These are phyloP conservation scores for Triplophysa yarkandensis DNA, from an alignment of 2,797 vertebrate species.

Conservation along the genomic window DNA sequence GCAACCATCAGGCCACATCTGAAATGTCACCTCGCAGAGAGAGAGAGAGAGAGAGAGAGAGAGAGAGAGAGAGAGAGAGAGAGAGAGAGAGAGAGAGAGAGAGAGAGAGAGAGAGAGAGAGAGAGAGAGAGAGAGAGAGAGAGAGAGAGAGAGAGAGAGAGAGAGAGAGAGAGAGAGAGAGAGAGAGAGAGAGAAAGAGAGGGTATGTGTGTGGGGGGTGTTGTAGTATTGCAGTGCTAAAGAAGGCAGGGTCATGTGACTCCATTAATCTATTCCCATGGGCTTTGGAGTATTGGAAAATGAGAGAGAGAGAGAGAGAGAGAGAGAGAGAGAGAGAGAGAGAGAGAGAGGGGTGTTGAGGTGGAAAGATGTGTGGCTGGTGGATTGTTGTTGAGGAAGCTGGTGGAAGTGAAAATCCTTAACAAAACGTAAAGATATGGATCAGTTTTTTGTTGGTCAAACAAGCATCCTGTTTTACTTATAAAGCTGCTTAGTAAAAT, in stretches of 20 bases:
- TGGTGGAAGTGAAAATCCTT: constrained; percentile 13
- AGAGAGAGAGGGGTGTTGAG: constrained; percentile 30
- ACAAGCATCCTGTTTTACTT: background rate
- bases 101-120: constrained; percentile 13
- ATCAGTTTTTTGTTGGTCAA: background rate
- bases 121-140: background rate
- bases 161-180: constrained; percentile 22
- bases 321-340: constrained; percentile 50
- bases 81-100: constrained; percentile 1
- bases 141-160: constrained; percentile 26
- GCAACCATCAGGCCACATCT: constrained; percentile 69
- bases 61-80: constrained; percentile 22
- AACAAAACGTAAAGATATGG: background rate
- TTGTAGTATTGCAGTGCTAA: constrained; percentile 65
- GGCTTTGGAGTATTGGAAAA: constrained; percentile 67
- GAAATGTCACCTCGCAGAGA: constrained; percentile 70
- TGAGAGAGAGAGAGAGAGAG: constrained; percentile 50
- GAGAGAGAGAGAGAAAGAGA: constrained; percentile 1
- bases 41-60: constrained; percentile 26
- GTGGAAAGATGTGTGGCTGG: constrained; percentile 18
- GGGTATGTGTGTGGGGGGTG: constrained; percentile 34
- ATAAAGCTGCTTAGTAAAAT: too few species aligned
- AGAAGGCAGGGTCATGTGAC: constrained; percentile 64
- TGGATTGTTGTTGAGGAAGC: constrained; percentile 1
- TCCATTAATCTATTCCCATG: constrained; percentile 64